Evolutionary conservation across 92 coral and sea anemone genomes (phyloP), one percentile per base, ranked within the genome.

Genomic region (Phenganax stokvisi): DNA sequence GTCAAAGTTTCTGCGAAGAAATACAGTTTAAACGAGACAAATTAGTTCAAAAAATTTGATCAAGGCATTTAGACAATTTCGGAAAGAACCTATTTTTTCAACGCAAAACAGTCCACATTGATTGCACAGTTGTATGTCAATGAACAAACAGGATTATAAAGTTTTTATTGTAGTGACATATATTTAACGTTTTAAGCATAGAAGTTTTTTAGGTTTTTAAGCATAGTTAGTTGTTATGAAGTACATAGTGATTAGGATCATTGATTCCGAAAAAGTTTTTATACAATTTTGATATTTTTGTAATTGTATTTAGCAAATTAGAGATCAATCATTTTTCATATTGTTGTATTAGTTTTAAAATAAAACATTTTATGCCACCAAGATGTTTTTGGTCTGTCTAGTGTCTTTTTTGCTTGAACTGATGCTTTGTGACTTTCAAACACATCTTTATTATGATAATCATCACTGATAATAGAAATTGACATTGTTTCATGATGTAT

Each of bases 401-500:
- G 25, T 61, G 67, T n/a, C 2, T n/a, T 0, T 64, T 9, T 8
- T 20, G 7, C n/a, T 1, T 13, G 20, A 59, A 59, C 65, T 17
- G 8, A 17, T 64, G 47, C 70, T 37, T 68, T 68, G 13, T 68
- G 73, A 68, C 73, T 68, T 68, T 68, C 73, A 28, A 68, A 68
- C 73, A 68, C 52, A 37, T 37, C 47, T 37, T 37, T 5, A 37
- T 37, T 5, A 37, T 37, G 47, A 37, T 37, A 37, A 37, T 37
- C 47, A 1, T 37, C 47, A 5, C 47, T 37, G 47, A 37, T 37
- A 37, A 37, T 37, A 37, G 47, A 37, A 37, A 2, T 37, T 37
- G 47, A 37, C 47, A 37, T 37, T 37, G 47, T 37, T 37, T 37
- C 47, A 37, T 37, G 47, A 37, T 37, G 5, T 37, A 37, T 37